Percentiles rank a stretch among this genome's conserved stretches.
Conservation (phyloP, 2,113 vertebrate genomes). For the Myotis davidii region DNA sequence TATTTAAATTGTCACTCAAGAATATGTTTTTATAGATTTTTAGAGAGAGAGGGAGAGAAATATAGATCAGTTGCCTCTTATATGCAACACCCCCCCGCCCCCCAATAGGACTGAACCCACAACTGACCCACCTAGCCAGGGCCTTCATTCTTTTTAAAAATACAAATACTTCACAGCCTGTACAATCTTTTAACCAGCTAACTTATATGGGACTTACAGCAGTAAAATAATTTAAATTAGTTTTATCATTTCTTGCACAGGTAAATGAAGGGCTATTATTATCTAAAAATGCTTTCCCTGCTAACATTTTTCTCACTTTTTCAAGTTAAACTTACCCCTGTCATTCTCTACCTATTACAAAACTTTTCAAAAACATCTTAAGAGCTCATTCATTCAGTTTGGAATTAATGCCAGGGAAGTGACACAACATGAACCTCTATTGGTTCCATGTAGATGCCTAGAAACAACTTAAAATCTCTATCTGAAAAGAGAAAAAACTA, state of each 20-base stretch:
- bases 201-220: background rate
- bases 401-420: conserved; percentile 37
- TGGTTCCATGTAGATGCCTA: conserved; percentile 52
- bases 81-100: background rate
- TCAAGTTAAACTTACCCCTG: conserved; percentile 28
- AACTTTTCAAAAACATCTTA: conserved; percentile 16
- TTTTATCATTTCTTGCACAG: conserved; percentile 26
- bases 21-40: background rate
- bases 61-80: background rate
- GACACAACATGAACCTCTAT: conserved; percentile 40
- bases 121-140: background rate
- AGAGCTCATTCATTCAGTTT: conserved; percentile 46
- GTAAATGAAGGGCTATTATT: conserved; percentile 18
- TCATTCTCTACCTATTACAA: conserved; percentile 26
- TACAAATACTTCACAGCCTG: background rate
- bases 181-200: background rate
- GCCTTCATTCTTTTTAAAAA: background rate
- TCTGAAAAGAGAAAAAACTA: conserved; percentile 46
- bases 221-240: conserved; percentile 35
- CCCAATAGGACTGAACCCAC: background rate
- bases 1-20: background rate
- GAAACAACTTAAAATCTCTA: conserved; percentile 67
- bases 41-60: background rate
- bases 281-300: conserved; percentile 19
- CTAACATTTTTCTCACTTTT: conserved; percentile 43